Conservation (phyloP, 2,797 vertebrate genomes). For the Malurus splendens region DNA sequence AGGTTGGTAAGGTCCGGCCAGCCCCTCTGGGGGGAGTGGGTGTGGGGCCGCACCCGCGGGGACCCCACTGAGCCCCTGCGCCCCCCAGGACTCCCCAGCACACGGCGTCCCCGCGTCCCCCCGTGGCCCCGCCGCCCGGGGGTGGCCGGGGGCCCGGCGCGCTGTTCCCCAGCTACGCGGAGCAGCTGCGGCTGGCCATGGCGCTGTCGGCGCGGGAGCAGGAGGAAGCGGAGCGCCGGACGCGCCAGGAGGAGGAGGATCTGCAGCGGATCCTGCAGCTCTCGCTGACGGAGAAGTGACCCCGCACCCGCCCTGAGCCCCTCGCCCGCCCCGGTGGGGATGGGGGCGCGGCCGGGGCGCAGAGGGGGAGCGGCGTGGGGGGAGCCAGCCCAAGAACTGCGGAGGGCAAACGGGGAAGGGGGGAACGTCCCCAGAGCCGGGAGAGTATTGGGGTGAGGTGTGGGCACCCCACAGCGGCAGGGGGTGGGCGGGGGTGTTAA, state of each 20-base stretch:
- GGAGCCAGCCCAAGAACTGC: not conserved
- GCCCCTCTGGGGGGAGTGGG: not conserved
- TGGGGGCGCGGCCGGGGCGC: not conserved
- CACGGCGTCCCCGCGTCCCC: constrained; percentile 65
- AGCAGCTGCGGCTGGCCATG: constrained; percentile 93
- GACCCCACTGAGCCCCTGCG: not conserved
- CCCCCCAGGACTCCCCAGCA: constrained; percentile 84
- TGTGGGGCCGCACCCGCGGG: fast-evolving
- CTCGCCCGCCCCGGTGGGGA: not conserved
- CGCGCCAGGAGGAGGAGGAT: constrained; percentile 87
- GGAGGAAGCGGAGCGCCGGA: constrained; percentile 83
- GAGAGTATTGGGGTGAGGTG: not conserved
- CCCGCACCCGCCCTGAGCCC: not conserved
- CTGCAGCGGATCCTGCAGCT: constrained; percentile 92
- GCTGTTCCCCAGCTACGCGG: constrained; percentile 80
- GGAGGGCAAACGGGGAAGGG: not conserved
- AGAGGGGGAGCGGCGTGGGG: not conserved
- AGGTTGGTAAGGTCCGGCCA: constrained; percentile 75
- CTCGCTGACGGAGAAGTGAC: constrained; percentile 91
- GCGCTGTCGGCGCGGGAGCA: constrained; percentile 89
- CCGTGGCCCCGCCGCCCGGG: constrained; percentile 46
- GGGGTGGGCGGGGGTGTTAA: not conserved
- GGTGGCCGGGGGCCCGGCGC: constrained; percentile 69
- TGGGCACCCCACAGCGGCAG: not conserved
- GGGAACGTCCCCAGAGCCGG: fast-evolving